Base-by-base conservation (phyloP, 2,888 invertebrate genomes). In the Diachrysia chrysitis region DNA sequence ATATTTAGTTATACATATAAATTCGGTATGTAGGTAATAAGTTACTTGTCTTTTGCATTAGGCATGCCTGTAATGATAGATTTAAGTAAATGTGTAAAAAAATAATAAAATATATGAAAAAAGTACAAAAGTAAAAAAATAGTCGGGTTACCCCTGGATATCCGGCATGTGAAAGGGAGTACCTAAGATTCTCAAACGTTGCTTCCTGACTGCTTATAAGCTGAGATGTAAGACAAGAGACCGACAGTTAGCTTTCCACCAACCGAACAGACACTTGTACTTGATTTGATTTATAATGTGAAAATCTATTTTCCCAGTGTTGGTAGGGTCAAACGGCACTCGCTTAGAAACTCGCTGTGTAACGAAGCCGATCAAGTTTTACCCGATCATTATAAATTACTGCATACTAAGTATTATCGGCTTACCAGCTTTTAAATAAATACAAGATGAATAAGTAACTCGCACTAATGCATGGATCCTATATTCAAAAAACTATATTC, bases 291-390 rank as follows among this genome's bases (percentile, higher is more conserved):
- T 54, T 54, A 56, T 5, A 37, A 48, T 60, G 29, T 46, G 60
- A 61, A 56, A 73, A 61, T 58, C 9, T 37, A 25, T 46, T 58
- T 73, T 74, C 25, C n/a, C 69, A 54, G 37, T 57, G 48, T 74
- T 23, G 10, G 7, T 16, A n/a, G 63, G 63, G 54, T 73, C 54
- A 73, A 4, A 55, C 23, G 53, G 23, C 21, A 63, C 29, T 56
- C 29, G 46, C 48, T 63, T 54, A 12, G 32, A 73, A 73, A 55
- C 32, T 29, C 17, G 48, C 21, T 23, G 10, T 2, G 46, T 29
- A 68, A 55, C 58, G 32, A 48, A 72, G 10, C 37, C 29, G 54
- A 37, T 32, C 53, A 61, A 68, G 42, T 58, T 51, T 57, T 21
- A 64, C 60, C n/a, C 1, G 60, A 58, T 59, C 42, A 48, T 55